Percentiles rank a stretch among this genome's conserved stretches.
phyloP scores from a whole-genome alignment of 2,888 invertebrate species.

The Elysia crispata region DNA sequence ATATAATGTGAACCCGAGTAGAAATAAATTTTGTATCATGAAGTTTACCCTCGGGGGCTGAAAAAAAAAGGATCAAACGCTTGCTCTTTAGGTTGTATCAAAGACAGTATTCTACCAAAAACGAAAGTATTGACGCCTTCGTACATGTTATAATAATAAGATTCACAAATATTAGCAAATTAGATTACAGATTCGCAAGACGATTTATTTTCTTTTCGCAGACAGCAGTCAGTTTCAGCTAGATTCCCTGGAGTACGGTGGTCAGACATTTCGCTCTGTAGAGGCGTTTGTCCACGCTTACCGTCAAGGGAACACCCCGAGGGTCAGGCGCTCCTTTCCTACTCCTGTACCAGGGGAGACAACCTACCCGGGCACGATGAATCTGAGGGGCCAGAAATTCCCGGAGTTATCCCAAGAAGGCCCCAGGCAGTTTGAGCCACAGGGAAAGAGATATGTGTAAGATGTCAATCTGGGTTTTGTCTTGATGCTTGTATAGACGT shows the following conservation, averaged over 20 bases:
- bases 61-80: no score
- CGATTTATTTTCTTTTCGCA: neutral
- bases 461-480: neutral
- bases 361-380: constrained; percentile 48
- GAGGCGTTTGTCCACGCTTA: constrained; percentile 47
- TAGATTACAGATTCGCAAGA: no score
- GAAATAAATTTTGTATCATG: no score
- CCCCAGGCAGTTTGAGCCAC: constrained; percentile 61
- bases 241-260: constrained; percentile 48
- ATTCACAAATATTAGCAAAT: no score
- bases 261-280: constrained; percentile 51
- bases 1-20: no score
- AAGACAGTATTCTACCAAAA: no score
- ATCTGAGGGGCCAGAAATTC: constrained; percentile 54
- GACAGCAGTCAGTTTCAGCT: constrained; percentile 28
- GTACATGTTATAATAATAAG: no score
- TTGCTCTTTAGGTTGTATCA: no score
- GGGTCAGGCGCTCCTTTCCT: constrained; percentile 31
- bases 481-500: neutral
- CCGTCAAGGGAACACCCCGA: constrained; percentile 19
- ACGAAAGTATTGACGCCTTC: no score
- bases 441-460: constrained; percentile 62
- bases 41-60: no score
- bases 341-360: constrained; percentile 19
- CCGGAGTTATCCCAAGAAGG: constrained; percentile 51